A percentile compares a stretch with the other conserved stretches of the same genome.
These are phyloP conservation scores for Drosophila ercepeae DNA, from an alignment of 1,140 invertebrate genomes.

Conservation along the genomic window DNA sequence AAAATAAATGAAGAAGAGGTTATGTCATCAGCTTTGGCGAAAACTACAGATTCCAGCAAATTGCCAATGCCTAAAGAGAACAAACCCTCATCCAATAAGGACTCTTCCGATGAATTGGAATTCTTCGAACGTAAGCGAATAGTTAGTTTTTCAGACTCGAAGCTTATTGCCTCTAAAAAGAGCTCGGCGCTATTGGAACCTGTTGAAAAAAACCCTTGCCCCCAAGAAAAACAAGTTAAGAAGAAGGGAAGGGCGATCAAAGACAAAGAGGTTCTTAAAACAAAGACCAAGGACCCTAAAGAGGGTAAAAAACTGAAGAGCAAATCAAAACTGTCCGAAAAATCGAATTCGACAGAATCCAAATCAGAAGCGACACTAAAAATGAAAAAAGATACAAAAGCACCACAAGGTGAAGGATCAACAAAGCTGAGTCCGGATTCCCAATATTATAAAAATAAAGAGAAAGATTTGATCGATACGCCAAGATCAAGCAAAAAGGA, in stretches of 20 bases:
- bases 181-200: background rate
- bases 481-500: background rate
- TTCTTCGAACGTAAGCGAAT: background rate
- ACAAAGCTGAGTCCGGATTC: background rate
- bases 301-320: background rate
- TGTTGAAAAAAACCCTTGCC: background rate
- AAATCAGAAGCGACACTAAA: background rate
- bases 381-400: background rate
- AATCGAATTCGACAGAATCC: background rate
- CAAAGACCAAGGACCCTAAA: background rate
- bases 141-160: background rate
- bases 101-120: background rate
- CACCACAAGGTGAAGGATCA: background rate
- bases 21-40: background rate
- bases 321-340: background rate
- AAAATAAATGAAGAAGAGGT: background rate
- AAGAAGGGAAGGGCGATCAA: background rate
- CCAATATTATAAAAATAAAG: background rate
- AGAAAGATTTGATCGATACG: background rate
- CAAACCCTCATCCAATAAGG: background rate
- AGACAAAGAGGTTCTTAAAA: background rate
- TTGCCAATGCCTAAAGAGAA: background rate
- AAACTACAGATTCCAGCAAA: background rate
- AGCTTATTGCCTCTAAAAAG: background rate
- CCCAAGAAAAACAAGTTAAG: background rate